Conservation (phyloP, 2,113 vertebrate genomes). For the Poecile atricapillus region DNA sequence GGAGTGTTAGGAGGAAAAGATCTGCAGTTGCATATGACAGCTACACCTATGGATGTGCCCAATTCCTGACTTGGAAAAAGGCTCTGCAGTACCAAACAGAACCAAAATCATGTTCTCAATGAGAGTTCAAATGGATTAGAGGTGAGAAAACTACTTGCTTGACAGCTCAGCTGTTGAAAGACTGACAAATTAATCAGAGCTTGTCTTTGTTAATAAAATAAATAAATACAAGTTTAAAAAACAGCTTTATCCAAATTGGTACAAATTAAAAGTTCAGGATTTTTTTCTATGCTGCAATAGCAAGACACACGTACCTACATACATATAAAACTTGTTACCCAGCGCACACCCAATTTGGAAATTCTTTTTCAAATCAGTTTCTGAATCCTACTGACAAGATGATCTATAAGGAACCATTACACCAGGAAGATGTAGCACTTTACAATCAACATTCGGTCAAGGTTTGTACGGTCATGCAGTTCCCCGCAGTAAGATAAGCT, state of each 20-base stretch:
- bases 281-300: neutral
- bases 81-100: neutral
- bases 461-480: neutral
- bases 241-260: neutral
- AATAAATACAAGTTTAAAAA: neutral
- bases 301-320: neutral
- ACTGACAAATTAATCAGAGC: neutral
- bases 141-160: neutral
- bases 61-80: neutral
- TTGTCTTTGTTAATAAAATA: neutral
- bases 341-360: neutral
- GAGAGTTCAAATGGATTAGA: neutral
- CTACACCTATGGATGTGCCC: neutral
- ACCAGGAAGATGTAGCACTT: slow-evolving; percentile 27
- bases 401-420: slow-evolving; percentile 45
- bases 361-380: neutral
- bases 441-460: slow-evolving; percentile 8
- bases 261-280: neutral
- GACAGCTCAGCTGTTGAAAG: neutral
- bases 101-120: neutral
- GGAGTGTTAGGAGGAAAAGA: neutral
- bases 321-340: neutral
- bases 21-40: neutral
- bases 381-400: slow-evolving; percentile 36
- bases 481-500: slow-evolving; percentile 9